A percentile compares a stretch with the other conserved stretches of the same genome.
These are phyloP conservation scores for Kryptolebias marmoratus DNA, from an alignment of 2,113 vertebrate genomes.

Conservation along the genomic window DNA sequence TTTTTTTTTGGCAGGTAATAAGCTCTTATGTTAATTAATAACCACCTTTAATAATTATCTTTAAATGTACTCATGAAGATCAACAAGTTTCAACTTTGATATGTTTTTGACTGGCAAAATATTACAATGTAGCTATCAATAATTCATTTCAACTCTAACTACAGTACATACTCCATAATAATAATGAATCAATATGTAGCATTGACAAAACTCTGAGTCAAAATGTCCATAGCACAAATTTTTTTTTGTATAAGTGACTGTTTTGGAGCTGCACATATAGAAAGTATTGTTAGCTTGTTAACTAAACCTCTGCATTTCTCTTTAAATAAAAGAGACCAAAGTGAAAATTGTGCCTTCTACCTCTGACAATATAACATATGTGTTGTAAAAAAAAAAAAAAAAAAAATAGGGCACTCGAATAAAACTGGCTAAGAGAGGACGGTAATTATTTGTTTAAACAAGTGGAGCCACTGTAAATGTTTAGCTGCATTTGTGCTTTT, in stretches of 20 bases:
- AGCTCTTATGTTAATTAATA: constrained; percentile 1
- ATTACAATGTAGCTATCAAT: not conserved
- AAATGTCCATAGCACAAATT: not conserved
- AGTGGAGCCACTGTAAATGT: not conserved
- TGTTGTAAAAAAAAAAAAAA: not conserved
- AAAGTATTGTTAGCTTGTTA: not conserved
- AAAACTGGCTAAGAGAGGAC: not conserved
- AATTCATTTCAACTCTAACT: not conserved
- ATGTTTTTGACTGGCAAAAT: constrained; percentile 11
- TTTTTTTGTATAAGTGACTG: constrained; percentile 11
- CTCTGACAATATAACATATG: constrained; percentile 6
- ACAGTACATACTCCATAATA: not conserved
- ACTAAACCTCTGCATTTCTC: not conserved
- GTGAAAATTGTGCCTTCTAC: not conserved
- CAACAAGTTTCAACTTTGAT: constrained; percentile 15
- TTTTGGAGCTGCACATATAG: constrained; percentile 10
- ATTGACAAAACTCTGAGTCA: not conserved
- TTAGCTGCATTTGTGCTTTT: constrained; percentile 9
- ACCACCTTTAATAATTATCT: not conserved
- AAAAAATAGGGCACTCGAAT: not conserved
- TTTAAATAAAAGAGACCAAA: not conserved
- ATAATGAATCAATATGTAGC: not conserved
- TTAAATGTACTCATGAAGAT: not conserved
- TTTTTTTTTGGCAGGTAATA: not conserved
- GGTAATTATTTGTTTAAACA: not conserved